Evolutionary conservation across 2,888 invertebrate genomes (phyloP).

Genomic region (Alsophila aescularia): DNA sequence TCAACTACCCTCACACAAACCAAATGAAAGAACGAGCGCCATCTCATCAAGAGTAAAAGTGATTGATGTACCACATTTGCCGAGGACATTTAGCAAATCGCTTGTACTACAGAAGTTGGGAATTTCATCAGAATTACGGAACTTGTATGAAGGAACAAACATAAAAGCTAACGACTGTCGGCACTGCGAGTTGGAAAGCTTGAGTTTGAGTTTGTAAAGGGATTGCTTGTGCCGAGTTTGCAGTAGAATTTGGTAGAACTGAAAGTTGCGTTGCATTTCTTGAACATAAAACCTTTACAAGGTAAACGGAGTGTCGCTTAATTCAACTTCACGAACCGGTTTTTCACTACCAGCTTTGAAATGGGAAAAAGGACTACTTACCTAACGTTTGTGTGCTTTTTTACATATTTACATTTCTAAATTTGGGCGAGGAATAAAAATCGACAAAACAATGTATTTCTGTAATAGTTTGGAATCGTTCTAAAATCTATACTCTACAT

Average conservation of each 20-base stretch:
- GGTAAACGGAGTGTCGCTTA: background rate
- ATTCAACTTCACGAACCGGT: background rate
- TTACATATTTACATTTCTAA: too few relatives aligned
- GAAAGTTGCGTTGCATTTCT: background rate
- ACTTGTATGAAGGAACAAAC: slow-evolving; percentile 23
- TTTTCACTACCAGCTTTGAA: background rate
- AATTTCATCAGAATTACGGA: slow-evolving; percentile 16
- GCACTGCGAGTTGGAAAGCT: slow-evolving; percentile 17
- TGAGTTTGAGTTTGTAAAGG: slow-evolving; percentile 16
- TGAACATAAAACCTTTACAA: background rate
- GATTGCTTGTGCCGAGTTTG: slow-evolving; percentile 3
- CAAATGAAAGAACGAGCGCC: slow-evolving; percentile 8
- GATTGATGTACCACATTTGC: slow-evolving; percentile 21
- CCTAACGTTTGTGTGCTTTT: too few relatives aligned
- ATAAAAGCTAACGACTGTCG: slow-evolving; percentile 21
- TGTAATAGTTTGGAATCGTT: too few relatives aligned
- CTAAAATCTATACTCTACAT: too few relatives aligned
- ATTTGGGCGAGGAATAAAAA: too few relatives aligned
- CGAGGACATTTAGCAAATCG: slow-evolving; percentile 22
- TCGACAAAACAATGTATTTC: too few relatives aligned
- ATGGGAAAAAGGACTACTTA: too few relatives aligned
- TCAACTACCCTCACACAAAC: background rate
- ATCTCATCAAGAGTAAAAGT: slow-evolving; percentile 9
- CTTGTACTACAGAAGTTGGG: slow-evolving; percentile 13
- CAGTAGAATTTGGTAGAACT: slow-evolving; percentile 1